Conservation (phyloP, 53 echinoderm and acorn worm genomes). For the Patiria pectinifera region DNA sequence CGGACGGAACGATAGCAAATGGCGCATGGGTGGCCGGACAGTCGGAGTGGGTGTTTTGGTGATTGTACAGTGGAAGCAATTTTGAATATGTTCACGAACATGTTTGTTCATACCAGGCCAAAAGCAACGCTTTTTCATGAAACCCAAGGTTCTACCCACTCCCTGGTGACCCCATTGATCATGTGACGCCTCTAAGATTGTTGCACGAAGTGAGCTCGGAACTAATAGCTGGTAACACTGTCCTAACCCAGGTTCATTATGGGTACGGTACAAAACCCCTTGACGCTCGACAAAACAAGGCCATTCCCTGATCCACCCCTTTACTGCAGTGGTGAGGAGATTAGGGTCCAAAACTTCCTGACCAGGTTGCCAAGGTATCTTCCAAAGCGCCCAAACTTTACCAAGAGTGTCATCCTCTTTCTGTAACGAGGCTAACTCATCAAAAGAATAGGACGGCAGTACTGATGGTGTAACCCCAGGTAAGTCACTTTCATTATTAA, state of each 20-base stretch:
- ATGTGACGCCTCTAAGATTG: conserved; percentile 61
- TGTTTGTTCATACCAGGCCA: conserved; percentile 76
- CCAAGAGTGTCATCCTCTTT: not conserved
- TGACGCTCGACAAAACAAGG: not conserved
- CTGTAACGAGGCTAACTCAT: not conserved
- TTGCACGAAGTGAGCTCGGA: conserved; percentile 52
- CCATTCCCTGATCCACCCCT: conserved; percentile 33
- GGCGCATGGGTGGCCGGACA: conserved; percentile 37
- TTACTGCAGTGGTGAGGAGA: not conserved
- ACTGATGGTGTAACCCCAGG: conserved; percentile 7
- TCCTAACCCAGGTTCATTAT: conserved; percentile 11
- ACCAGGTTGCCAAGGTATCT: not conserved
- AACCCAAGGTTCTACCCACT: conserved; percentile 43
- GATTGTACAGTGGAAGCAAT: conserved; percentile 62
- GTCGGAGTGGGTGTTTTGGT: conserved; percentile 59
- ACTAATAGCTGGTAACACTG: conserved; percentile 59
- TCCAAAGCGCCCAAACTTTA: conserved; percentile 21
- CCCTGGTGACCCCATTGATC: conserved; percentile 77
- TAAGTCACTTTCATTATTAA: not conserved
- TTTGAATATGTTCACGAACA: conserved; percentile 48
- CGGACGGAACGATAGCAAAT: conserved; percentile 60
- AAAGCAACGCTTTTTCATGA: conserved; percentile 63
- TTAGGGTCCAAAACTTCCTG: not conserved
- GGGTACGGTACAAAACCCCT: conserved; percentile 9
- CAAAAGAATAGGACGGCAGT: conserved; percentile 12